Percentiles rank a stretch among this genome's conserved stretches.
Evolutionary conservation across 2,888 invertebrate species (phyloP).

Genomic region (Lumbricus terrestris): DNA sequence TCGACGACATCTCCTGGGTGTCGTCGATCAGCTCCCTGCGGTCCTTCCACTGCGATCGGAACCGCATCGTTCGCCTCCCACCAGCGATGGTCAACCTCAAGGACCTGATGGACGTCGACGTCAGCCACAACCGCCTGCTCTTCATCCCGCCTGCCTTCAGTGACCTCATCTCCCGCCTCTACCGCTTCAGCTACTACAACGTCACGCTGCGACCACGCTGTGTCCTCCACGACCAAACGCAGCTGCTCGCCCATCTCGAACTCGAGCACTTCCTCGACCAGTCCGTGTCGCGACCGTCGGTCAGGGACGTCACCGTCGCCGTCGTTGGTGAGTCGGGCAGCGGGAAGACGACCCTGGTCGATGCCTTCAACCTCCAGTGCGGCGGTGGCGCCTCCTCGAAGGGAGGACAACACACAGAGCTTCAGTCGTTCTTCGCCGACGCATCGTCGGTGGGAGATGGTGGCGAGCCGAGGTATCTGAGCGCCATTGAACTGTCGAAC

Average conservation of each 20-base stretch:
- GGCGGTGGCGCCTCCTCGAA: not conserved
- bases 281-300: conserved; percentile 27
- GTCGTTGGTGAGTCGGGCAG: conserved; percentile 42
- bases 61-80: conserved; percentile 39
- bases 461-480: conserved; percentile 32
- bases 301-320: conserved; percentile 40
- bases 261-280: conserved; percentile 38
- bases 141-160: conserved; percentile 38
- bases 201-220: conserved; percentile 37
- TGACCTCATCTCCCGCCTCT: conserved; percentile 38
- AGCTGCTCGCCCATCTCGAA: conserved; percentile 39
- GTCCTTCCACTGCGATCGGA: conserved; percentile 38
- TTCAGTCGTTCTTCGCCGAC: too few species aligned
- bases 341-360: conserved; percentile 41
- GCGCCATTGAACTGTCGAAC: conserved; percentile 41
- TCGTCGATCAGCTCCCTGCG: conserved; percentile 33
- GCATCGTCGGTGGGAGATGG: not conserved
- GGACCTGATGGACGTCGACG: conserved; percentile 39
- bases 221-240: conserved; percentile 34
- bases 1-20: conserved; percentile 41
- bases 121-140: conserved; percentile 40
- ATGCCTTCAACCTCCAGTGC: conserved; percentile 34
- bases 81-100: conserved; percentile 36
- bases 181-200: conserved; percentile 41
- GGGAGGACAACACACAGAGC: not conserved